Base-by-base conservation (phyloP, 1,140 invertebrate species). In the Drepana arcuata region DNA sequence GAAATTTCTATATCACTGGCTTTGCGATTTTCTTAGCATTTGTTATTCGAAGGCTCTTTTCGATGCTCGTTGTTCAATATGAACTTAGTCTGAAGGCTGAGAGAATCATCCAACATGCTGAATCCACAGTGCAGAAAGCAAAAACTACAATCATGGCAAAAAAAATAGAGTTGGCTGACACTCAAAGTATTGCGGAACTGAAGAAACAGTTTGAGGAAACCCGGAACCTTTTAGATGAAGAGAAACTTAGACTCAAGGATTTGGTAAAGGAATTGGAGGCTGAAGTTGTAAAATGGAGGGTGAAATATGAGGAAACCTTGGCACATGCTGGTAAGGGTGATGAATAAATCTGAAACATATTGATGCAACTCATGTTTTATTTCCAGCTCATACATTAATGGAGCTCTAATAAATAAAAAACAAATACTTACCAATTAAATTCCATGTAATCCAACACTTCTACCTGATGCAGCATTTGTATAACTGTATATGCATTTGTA, bases 1-100 rank as follows among this genome's bases (percentile, higher is more conserved):
- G 80, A 47, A 83, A 83, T 39, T 82, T 82, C 32, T 83, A 83
- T 32, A 79, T 83, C 9, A 83, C 78, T 23, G 63, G 75, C 21
- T 83, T 83, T 54, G 48, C 72, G 2, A 78, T 83, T 41, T 83
- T 81, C 44, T 48, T 83, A n/a, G 54, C 74, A 13, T 82, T 80
- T 52, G 74, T 83, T 7, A 79, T 83, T 14, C 67, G 64, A 24
- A 49, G 78, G 15, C 52, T 83, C 3, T 44, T 79, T 6, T 60
- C 35, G 14, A 82, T 83, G 75, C 52, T 83, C n/a, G 67, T 79
- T 14, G 73, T 74, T 33, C 78, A 82, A 46, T 59, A 78, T 41
- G 69, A 80, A 44, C 49, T 83, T 6, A 55, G 67, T 15, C 13
- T 66, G 2, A 82, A 75, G 41, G 71, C 75, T 3, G 56, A 70